phyloP scores from a whole-genome alignment of 2,888 invertebrate species.

The Lepidochrysops patricia region DNA sequence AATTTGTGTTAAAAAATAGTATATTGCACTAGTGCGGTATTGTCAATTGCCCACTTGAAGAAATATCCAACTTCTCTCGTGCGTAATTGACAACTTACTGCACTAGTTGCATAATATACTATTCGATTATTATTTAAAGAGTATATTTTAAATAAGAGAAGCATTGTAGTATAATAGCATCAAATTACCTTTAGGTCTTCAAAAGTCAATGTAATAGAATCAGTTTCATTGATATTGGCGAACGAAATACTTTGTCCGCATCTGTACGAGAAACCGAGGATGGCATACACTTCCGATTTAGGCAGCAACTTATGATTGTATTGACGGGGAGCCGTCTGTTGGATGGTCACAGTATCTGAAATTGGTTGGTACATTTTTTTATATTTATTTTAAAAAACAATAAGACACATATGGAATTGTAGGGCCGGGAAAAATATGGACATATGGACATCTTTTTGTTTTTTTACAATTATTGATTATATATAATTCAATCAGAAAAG shows the following conservation, averaged over 20 bases:
- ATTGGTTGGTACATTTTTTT: slow-evolving; percentile 6
- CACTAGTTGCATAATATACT: no score
- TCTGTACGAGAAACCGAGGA: slow-evolving; percentile 66
- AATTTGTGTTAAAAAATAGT: no score
- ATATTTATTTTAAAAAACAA: neutral
- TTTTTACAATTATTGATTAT: no score
- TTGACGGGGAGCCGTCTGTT: slow-evolving; percentile 13
- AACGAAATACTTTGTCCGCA: slow-evolving; percentile 50
- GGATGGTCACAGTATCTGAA: slow-evolving; percentile 38
- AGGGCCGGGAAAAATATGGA: neutral
- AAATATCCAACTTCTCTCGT: no score
- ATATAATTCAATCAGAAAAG: no score
- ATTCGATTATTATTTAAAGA: no score
- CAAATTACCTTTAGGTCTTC: slow-evolving; percentile 57
- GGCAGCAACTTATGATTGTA: slow-evolving; percentile 29
- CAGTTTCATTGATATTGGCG: slow-evolving; percentile 33
- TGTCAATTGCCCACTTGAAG: no score
- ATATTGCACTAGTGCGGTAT: no score
- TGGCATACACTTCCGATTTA: slow-evolving; percentile 43
- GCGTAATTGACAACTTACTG: no score
- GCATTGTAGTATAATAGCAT: no score
- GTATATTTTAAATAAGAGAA: no score
- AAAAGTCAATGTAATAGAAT: slow-evolving; percentile 34
- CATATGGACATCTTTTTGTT: no score
- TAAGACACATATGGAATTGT: neutral